These are phyloP conservation scores for Microtus agrestis DNA, from an alignment of 2,797 vertebrate species.

Conservation along the genomic window DNA sequence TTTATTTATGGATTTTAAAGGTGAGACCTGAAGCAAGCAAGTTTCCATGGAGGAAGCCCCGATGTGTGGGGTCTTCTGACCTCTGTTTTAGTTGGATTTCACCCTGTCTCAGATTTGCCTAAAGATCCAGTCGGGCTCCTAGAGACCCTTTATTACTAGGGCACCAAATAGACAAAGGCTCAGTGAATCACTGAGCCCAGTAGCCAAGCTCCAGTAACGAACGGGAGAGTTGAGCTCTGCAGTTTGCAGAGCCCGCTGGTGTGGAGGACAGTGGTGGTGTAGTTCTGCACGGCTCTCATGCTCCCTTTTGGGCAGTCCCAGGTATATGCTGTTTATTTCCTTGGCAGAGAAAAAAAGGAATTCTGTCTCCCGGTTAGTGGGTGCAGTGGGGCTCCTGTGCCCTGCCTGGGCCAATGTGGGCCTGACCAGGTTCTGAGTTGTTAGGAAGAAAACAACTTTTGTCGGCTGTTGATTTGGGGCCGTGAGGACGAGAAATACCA, in stretches of 20 bases:
- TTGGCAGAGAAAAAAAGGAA: slow-evolving; percentile 24
- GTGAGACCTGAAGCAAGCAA: background rate
- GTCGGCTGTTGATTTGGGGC: background rate
- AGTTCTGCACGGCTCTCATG: background rate
- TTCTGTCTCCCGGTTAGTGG: background rate
- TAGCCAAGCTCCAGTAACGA: background rate
- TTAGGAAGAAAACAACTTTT: background rate
- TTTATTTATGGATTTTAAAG: background rate
- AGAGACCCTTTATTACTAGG: background rate
- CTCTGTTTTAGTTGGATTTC: background rate
- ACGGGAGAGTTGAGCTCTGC: background rate
- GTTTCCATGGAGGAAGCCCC: background rate
- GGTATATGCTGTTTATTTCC: background rate
- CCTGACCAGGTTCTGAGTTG: background rate
- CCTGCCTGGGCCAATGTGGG: background rate
- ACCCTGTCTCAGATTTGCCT: background rate
- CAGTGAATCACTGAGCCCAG: background rate
- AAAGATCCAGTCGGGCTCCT: background rate
- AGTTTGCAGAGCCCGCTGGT: background rate
- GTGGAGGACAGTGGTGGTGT: background rate
- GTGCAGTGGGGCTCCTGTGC: background rate
- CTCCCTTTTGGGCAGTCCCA: background rate
- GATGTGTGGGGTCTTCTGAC: background rate
- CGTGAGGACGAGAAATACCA: background rate
- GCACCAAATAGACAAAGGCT: background rate